Percentiles rank a stretch among this genome's conserved stretches.
Conservation (phyloP, 2,113 vertebrate genomes). For the Hydrochoerus hydrochaeris region DNA sequence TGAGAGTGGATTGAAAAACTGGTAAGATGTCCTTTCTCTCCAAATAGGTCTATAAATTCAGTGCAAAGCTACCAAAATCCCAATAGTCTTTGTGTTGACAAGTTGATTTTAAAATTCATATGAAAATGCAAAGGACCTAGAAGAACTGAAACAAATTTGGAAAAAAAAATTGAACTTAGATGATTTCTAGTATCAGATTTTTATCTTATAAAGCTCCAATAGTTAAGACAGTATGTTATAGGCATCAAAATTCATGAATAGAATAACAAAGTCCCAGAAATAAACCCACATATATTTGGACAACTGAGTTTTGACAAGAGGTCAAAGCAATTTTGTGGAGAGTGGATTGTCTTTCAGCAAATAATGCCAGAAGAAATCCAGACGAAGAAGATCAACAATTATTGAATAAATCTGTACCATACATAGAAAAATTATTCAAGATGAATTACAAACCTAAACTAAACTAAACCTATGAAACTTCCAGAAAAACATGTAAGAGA, state of each 20-base stretch:
- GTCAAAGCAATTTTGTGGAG: neutral
- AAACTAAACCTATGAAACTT: conserved; percentile 18
- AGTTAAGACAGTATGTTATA: neutral
- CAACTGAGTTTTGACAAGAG: neutral
- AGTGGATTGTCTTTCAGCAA: neutral
- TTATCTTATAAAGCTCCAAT: neutral
- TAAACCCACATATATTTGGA: neutral
- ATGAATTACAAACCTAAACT: neutral
- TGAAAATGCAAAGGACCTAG: neutral
- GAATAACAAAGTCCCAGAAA: neutral
- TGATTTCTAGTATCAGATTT: neutral
- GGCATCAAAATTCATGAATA: neutral
- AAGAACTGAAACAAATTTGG: neutral
- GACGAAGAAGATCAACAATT: neutral
- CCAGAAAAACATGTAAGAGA: neutral
- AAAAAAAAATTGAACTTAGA: neutral
- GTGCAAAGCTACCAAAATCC: neutral
- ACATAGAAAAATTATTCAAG: neutral
- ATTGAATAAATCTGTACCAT: neutral
- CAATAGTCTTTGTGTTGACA: neutral
- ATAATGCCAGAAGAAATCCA: neutral
- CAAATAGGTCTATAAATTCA: neutral
- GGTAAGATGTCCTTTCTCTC: neutral
- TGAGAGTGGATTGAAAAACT: neutral
- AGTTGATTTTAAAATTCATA: neutral